Base-by-base conservation (phyloP, 2,888 invertebrate genomes). In the Acleris emargana region DNA sequence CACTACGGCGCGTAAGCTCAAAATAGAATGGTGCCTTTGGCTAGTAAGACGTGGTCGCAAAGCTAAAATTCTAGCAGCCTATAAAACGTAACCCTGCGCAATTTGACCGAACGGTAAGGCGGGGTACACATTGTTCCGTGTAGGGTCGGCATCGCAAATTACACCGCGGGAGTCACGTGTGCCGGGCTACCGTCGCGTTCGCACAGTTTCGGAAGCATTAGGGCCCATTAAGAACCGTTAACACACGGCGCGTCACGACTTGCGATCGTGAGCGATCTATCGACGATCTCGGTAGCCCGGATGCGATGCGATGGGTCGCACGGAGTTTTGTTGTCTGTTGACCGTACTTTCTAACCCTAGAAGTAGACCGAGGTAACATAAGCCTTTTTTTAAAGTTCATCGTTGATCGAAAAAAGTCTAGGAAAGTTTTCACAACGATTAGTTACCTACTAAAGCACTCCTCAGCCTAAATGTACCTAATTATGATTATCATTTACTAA, bases 201-300 rank as follows among this genome's bases (percentile, higher is more conserved):
- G 92, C 92, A 92, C 92, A 92, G 90, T 91, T 92, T 92, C 91
- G 91, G 92, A 89, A 90, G 91, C 91, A 92, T 92, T 92, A 92
- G 90, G 87, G 86, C 83, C 91, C 87, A 92, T 92, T 92, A 92
- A 90, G 89, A 82, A 88, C 92, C 92, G 92, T 92, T 92, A 92
- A 90, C 88, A 90, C 86, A 86, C 86, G 83, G 77, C 86, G 75
- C 88, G 86, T 91, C 91, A 91, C 92, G 92, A 85, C 80, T 77
- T 90, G 90, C 91, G 76, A 76, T 80, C 86, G 87, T 86, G 87
- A 87, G 85, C 83, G 86, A 91, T 91, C 90, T 90, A 89, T 88
- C 90, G 88, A 75, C 81, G 82, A 91, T 91, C 91, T 88, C 83
- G 78, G 89, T 90, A 90, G 91, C 88, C 72, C 81, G 82, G 81